Percentiles rank a stretch among this genome's conserved stretches.
phyloP scores from a whole-genome alignment of 1,140 invertebrate species.

The Meteorus sp. region DNA sequence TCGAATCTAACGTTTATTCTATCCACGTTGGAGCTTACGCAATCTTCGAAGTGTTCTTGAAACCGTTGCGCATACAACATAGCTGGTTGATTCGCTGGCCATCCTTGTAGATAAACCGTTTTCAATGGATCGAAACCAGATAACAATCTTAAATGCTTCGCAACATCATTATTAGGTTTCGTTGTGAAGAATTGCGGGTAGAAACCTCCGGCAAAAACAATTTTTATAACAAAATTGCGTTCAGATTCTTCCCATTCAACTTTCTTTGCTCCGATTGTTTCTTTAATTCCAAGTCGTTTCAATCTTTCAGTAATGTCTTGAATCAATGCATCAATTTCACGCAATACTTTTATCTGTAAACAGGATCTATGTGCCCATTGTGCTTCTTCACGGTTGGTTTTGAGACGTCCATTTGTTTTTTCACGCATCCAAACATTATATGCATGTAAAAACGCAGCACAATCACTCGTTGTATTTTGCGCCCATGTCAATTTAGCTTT shows the following conservation, averaged over 20 bases:
- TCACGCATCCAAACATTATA: conserved; percentile 66
- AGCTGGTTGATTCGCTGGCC: conserved; percentile 72
- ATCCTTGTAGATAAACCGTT: conserved; percentile 76
- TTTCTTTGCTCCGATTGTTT: conserved; percentile 41
- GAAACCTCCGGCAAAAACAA: conserved; percentile 68
- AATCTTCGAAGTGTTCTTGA: conserved; percentile 58
- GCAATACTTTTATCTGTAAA: conserved; percentile 72
- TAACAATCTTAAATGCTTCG: conserved; percentile 64
- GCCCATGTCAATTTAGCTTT: conserved; percentile 80
- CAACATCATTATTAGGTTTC: conserved; percentile 61
- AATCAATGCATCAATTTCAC: conserved; percentile 73
- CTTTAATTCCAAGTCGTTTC: conserved; percentile 58
- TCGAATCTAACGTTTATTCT: conserved; percentile 70
- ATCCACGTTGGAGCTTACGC: conserved; percentile 38
- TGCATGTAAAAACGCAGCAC: conserved; percentile 78
- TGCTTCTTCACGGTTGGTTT: conserved; percentile 55
- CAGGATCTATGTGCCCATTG: conserved; percentile 74
- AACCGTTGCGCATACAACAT: conserved; percentile 68
- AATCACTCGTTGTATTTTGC: conserved; percentile 80
- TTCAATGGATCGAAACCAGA: conserved; percentile 72
- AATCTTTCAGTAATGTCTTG: conserved; percentile 70
- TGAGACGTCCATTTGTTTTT: conserved; percentile 40
- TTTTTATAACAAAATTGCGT: conserved; percentile 66
- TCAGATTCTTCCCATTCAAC: conserved; percentile 57
- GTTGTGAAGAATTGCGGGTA: conserved; percentile 87